A percentile compares a stretch with the other conserved stretches of the same genome.
Conservation (phyloP, 30 jellyfish, hydroid and myxozoan species). For the Nemopilema nomurai region DNA sequence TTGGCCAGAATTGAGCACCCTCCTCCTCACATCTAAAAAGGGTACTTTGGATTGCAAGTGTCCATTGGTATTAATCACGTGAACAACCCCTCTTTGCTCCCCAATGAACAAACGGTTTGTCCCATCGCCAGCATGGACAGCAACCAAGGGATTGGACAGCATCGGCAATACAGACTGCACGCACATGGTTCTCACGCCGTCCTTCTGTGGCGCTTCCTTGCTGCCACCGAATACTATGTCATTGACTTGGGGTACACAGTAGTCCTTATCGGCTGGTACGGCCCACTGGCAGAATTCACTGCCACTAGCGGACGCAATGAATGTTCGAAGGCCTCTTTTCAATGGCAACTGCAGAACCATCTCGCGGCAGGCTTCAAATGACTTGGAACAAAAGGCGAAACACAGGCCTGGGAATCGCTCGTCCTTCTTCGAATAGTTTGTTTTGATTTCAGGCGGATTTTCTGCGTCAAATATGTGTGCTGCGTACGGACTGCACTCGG, state of each 20-base stretch:
- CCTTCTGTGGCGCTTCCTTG: background rate
- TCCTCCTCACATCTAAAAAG: slow-evolving; percentile 65
- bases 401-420: slow-evolving; percentile 92
- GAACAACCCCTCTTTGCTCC: slow-evolving; percentile 80
- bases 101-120: slow-evolving; percentile 81
- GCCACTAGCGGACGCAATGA: slow-evolving; percentile 18
- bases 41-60: slow-evolving; percentile 42
- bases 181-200: slow-evolving; percentile 54
- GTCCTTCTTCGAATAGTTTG: slow-evolving; percentile 36
- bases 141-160: slow-evolving; percentile 72
- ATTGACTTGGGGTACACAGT: slow-evolving; percentile 77
- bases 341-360: slow-evolving; percentile 40
- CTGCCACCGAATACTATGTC: background rate
- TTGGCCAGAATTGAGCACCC: slow-evolving; percentile 79
- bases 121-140: slow-evolving; percentile 88
- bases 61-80: slow-evolving; percentile 43
- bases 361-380: slow-evolving; percentile 60
- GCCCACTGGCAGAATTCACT: slow-evolving; percentile 90
- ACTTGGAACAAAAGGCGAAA: slow-evolving; percentile 42
- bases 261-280: slow-evolving; percentile 58
- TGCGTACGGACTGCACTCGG: slow-evolving; percentile 94
- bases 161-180: slow-evolving; percentile 61
- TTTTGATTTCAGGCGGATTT: slow-evolving; percentile 38
- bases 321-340: slow-evolving; percentile 40
- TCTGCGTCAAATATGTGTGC: slow-evolving; percentile 95